Evolutionary conservation across 2,888 invertebrate species (phyloP).

Genomic region (Anthophora plumipes): DNA sequence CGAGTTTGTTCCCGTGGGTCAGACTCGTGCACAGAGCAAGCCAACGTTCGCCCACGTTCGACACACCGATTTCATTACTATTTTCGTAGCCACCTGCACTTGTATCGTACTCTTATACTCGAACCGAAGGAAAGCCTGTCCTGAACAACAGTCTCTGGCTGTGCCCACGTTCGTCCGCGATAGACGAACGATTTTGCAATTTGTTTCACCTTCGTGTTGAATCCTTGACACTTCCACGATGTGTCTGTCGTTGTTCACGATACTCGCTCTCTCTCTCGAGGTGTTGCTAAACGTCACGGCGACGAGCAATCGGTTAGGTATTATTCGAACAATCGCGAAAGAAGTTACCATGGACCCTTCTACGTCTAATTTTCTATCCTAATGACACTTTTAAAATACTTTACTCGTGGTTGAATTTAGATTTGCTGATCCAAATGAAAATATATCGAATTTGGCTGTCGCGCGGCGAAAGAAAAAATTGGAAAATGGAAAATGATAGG

Average conservation of each 20-base stretch:
- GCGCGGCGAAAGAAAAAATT: no score
- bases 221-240: slow-evolving; percentile 61
- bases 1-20: slow-evolving; percentile 61
- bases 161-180: slow-evolving; percentile 50
- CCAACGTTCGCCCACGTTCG: slow-evolving; percentile 54
- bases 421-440: no score
- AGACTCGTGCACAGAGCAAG: slow-evolving; percentile 66
- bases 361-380: no score
- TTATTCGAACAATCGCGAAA: no score
- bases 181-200: slow-evolving; percentile 60
- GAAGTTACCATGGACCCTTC: no score
- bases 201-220: slow-evolving; percentile 61
- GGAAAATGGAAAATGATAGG: no score
- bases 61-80: slow-evolving; percentile 55
- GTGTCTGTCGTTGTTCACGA: slow-evolving; percentile 51
- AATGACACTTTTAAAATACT: no score
- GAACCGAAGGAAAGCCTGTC: slow-evolving; percentile 18
- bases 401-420: no score
- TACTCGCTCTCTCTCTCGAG: not conserved
- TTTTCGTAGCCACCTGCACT: slow-evolving; percentile 59
- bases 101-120: not conserved
- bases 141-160: not conserved
- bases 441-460: no score
- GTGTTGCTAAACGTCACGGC: slow-evolving; percentile 47
- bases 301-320: slow-evolving; percentile 26